Conservation (phyloP, 30 jellyfish, hydroid and myxozoan genomes). For the Pelagia noctiluca region DNA sequence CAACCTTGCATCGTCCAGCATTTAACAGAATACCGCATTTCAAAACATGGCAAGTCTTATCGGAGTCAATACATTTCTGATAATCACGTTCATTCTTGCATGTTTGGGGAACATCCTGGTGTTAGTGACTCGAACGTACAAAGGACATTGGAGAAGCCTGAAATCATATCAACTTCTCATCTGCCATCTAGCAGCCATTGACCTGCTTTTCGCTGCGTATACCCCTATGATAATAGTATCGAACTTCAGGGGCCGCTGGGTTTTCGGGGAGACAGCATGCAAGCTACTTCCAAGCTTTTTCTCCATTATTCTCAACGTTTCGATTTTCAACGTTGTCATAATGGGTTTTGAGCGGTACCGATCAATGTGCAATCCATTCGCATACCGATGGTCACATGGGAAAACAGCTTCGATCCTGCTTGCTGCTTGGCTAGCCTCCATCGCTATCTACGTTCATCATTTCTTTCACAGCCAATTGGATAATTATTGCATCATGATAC, state of each 20-base stretch:
- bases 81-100: neutral
- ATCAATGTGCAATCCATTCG: slow-evolving; percentile 1
- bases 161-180: neutral
- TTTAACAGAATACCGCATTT: too few relatives aligned
- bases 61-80: slow-evolving; percentile 4
- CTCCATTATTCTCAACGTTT: neutral
- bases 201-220: neutral
- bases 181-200: neutral
- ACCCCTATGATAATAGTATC: neutral
- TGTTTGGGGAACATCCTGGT: neutral
- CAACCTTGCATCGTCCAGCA: too few relatives aligned
- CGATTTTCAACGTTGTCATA: neutral
- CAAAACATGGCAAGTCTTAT: neutral
- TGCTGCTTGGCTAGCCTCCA: neutral
- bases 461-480: neutral
- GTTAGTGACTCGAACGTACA: neutral
- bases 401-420: neutral
- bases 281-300: neutral
- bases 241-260: neutral
- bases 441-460: neutral
- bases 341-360: slow-evolving; percentile 15
- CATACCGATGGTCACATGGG: neutral
- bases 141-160: neutral
- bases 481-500: neutral
- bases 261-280: neutral